Evolutionary conservation across 2,888 invertebrate genomes (phyloP).

Genomic region (Caenorhabditis doughertyi): DNA sequence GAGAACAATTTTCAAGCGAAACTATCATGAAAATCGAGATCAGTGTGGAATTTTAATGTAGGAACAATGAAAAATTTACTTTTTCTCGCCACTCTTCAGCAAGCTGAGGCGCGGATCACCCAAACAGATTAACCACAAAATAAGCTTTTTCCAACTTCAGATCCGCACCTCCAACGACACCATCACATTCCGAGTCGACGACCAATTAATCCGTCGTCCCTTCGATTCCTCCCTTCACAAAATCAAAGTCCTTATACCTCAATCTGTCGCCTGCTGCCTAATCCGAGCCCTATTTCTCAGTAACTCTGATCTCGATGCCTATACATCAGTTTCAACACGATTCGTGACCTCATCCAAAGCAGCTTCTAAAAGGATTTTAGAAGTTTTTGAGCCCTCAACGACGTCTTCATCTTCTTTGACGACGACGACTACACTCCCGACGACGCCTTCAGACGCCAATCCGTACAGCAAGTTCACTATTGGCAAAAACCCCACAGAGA

Average conservation of each 20-base stretch:
- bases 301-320: conserved; percentile 34
- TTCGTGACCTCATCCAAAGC: conserved; percentile 10
- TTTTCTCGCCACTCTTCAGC: too few relatives aligned
- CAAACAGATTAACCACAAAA: neutral
- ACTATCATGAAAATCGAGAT: too few relatives aligned
- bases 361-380: conserved; percentile 8
- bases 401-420: neutral
- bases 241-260: conserved; percentile 44
- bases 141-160: conserved; percentile 9
- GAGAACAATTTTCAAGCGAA: too few relatives aligned
- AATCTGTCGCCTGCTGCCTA: conserved; percentile 55
- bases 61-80: too few relatives aligned
- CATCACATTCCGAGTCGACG: conserved; percentile 51
- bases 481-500: conserved; percentile 44
- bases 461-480: conserved; percentile 55
- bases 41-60: too few relatives aligned
- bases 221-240: neutral
- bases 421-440: neutral
- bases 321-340: conserved; percentile 31
- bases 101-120: too few relatives aligned
- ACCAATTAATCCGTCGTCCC: conserved; percentile 54
- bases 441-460: neutral
- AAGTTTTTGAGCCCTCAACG: neutral
- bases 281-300: conserved; percentile 55
- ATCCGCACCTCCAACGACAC: conserved; percentile 38